These are phyloP conservation scores for Megaceryle torquata DNA, from an alignment of 2,113 vertebrate species.

Conservation along the genomic window DNA sequence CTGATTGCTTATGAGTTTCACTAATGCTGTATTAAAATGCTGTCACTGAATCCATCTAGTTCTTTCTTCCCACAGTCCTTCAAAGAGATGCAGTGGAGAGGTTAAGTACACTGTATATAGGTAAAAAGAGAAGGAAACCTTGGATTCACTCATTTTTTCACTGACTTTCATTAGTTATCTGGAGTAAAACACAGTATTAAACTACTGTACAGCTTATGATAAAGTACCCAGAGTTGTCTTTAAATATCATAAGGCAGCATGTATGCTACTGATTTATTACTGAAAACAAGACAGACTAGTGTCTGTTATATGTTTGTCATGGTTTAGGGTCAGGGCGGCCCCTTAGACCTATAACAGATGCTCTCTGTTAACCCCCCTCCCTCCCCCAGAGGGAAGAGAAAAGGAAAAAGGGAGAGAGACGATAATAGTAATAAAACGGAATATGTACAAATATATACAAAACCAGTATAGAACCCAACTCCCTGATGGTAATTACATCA, in stretches of 20 bases:
- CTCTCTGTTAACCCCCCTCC: too few species aligned
- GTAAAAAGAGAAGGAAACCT: background rate
- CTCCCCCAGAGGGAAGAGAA: too few species aligned
- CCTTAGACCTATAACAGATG: too few species aligned
- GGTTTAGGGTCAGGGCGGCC: too few species aligned
- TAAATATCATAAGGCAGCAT: background rate
- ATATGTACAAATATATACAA: too few species aligned
- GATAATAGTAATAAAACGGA: too few species aligned
- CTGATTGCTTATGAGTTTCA: background rate
- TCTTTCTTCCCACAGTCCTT: background rate
- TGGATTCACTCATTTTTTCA: background rate
- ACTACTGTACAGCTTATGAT: background rate
- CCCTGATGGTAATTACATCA: too few species aligned
- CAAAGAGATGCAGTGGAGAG: background rate
- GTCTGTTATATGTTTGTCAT: background rate
- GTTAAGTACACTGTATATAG: background rate
- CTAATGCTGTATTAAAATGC: background rate
- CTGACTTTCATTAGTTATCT: background rate
- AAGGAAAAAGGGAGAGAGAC: too few species aligned
- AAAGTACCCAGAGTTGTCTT: background rate
- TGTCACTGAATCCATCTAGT: background rate
- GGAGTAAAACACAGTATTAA: background rate
- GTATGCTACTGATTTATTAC: background rate
- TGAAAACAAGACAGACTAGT: background rate
- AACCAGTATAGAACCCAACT: too few species aligned